Percentiles rank a stretch among this genome's conserved stretches.
Evolutionary conservation across 2,113 vertebrate species (phyloP).

Genomic region (Datnioides undecimradiatus): DNA sequence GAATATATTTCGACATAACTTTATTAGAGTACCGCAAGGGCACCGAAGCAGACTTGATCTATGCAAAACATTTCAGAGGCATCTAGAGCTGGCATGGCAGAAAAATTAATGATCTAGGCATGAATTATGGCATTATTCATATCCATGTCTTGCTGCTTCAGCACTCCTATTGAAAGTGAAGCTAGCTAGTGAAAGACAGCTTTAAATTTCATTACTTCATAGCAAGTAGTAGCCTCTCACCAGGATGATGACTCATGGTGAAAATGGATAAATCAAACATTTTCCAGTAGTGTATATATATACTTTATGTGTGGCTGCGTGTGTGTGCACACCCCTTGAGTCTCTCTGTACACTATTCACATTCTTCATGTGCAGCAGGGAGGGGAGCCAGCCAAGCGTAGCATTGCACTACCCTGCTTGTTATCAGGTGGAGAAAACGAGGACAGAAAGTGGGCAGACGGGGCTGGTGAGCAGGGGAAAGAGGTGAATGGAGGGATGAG

Average conservation of each 20-base stretch:
- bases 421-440: constrained; percentile 65
- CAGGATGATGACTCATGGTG: constrained; percentile 53
- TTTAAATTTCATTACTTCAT: constrained; percentile 59
- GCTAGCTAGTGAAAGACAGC: constrained; percentile 50
- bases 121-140: constrained; percentile 67
- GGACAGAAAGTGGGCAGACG: constrained; percentile 56
- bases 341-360: constrained; percentile 28
- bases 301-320: neutral
- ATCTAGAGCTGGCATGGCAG: constrained; percentile 17
- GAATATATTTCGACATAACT: constrained; percentile 17
- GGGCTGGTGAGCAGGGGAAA: neutral
- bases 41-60: constrained; percentile 17
- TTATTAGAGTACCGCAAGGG: constrained; percentile 10
- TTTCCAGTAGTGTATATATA: neutral
- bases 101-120: constrained; percentile 37
- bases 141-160: constrained; percentile 66
- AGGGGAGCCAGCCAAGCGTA: constrained; percentile 36
- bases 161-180: constrained; percentile 55
- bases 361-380: constrained; percentile 50
- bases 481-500: constrained; percentile 42
- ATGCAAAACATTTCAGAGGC: constrained; percentile 39
- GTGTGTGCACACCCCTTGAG: neutral
- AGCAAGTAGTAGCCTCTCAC: constrained; percentile 24
- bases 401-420: constrained; percentile 50
- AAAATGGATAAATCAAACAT: constrained; percentile 56